Base-by-base conservation (phyloP, 2,797 vertebrate species). In the Propithecus deckenii region DNA sequence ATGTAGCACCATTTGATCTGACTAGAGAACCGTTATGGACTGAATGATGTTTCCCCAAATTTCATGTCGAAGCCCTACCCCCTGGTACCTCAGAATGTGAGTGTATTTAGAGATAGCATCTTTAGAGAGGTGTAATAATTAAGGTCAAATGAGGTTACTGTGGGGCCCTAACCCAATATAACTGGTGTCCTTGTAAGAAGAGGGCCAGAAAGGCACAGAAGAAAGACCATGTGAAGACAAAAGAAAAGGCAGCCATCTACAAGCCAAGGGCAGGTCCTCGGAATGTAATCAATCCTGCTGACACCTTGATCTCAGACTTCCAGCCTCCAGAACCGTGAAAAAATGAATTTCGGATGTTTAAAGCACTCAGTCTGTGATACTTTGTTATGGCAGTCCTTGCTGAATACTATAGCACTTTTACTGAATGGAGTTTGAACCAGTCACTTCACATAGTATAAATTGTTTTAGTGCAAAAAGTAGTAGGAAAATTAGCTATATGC, bases 121-220 rank as follows among this genome's bases (percentile, higher is more conserved):
- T 67, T 72, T 57, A 25, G 30, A 41, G 72, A 65, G 2, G 18
- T 57, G 28, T 28, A 28, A 59, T 59, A 81, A 35, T 23, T 48
- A 22, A n/a, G 11, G 3, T 57, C 83, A 89, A 89, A 46, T 15
- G 32, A 86, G 15, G 22, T 50, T 50, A 6, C 23, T 83, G 15
- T 79, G 20, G 15, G 15, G 5, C 9, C 17, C 28, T 74, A 38
- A 96, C n/a, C 20, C 11, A 69, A 17, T n/a, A 17, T n/a, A 35
- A 30, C 3, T n/a, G 1, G 8, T 28, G 7, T 69, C 69, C 43
- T 79, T 61, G 1, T 17, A 83, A 81, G 67, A 71, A 67, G 72
- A 59, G 9, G 2, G 84, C 4, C 15, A 46, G n/a, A 52, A 1
- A 28, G 1, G 1, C 0, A 2, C 1, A 38, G 10, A 59, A 4